These are phyloP conservation scores for Pachypsylla venusta DNA, from an alignment of 1,140 invertebrate species.

Conservation along the genomic window DNA sequence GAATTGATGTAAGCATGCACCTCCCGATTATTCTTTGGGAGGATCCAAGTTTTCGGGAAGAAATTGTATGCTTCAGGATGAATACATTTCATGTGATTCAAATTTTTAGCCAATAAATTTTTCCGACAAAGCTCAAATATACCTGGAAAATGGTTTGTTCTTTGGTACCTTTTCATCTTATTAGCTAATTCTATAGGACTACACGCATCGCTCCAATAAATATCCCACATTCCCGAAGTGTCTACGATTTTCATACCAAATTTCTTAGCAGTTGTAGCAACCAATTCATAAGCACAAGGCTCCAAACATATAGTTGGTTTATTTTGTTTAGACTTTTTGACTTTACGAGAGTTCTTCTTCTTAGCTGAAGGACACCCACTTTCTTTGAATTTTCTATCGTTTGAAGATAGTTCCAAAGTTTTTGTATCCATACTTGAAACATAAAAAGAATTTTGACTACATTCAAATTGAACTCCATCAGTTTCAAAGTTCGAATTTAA, in stretches of 20 bases:
- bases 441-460: too few species aligned
- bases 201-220: constrained; percentile 76
- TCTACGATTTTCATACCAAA: constrained; percentile 64
- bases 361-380: too few species aligned
- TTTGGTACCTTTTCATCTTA: constrained; percentile 72
- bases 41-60: constrained; percentile 85
- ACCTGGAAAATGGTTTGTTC: constrained; percentile 72
- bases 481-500: too few species aligned
- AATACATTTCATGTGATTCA: constrained; percentile 69
- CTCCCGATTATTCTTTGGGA: constrained; percentile 69
- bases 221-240: constrained; percentile 69
- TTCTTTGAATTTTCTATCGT: too few species aligned
- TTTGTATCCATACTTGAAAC: too few species aligned
- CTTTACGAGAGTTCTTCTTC: too few species aligned
- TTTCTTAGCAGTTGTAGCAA: constrained; percentile 36
- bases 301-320: constrained; percentile 9
- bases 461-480: too few species aligned
- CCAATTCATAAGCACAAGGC: constrained; percentile 9
- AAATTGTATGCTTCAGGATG: constrained; percentile 81
- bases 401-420: too few species aligned
- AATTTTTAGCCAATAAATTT: constrained; percentile 65
- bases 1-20: background rate
- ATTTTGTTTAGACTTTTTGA: too few species aligned
- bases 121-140: constrained; percentile 83
- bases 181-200: constrained; percentile 66